Conservation (phyloP, 1,140 invertebrate genomes). For the Pissodes strobi region DNA sequence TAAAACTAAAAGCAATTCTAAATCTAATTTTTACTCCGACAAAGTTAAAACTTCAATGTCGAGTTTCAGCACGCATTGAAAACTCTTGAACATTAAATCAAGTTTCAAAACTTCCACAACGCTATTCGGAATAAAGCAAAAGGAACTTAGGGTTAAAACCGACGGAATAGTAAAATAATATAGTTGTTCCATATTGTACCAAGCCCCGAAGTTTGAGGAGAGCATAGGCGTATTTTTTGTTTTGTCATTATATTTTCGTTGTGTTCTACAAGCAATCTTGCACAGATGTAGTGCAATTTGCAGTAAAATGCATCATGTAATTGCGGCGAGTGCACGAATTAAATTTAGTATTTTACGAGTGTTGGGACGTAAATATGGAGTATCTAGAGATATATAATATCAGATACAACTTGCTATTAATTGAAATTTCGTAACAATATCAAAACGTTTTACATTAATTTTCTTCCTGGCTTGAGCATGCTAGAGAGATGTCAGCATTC, state of each 20-base stretch:
- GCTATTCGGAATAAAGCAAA: conserved; percentile 31
- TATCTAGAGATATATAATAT: no score
- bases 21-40: conserved; percentile 33
- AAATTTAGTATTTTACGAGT: no score
- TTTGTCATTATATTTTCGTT: neutral
- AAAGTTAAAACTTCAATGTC: conserved; percentile 31
- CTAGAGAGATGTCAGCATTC: no score
- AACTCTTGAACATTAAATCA: conserved; percentile 37
- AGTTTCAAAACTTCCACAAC: conserved; percentile 33
- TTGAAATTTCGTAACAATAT: no score
- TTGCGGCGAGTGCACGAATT: no score
- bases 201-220: conserved; percentile 6
- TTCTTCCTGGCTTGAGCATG: no score
- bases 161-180: conserved; percentile 32
- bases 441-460: no score
- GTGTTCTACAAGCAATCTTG: no score
- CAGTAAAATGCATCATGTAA: no score
- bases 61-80: conserved; percentile 31
- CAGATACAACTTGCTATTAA: no score
- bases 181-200: conserved; percentile 30
- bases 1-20: conserved; percentile 28
- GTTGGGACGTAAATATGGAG: no score
- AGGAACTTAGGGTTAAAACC: conserved; percentile 23
- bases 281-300: no score
- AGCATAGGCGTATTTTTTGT: conserved; percentile 2